Percentiles rank a stretch among this genome's conserved stretches.
Conservation (phyloP, 2,888 invertebrate species). For the Clitarchus hookeri region DNA sequence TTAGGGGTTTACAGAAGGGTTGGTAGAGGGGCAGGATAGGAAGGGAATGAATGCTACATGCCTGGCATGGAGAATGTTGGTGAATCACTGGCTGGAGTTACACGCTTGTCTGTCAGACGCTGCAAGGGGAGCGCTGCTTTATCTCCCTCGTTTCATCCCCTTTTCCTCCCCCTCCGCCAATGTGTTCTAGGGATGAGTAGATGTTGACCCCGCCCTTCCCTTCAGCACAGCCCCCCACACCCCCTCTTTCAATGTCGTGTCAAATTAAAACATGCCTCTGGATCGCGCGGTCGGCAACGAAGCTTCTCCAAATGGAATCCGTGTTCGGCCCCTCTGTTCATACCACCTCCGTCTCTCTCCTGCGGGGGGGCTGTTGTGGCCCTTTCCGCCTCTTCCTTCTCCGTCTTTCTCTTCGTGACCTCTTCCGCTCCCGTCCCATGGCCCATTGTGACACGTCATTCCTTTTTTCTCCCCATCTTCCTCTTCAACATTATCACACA, state of each 20-base stretch:
- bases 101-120: neutral
- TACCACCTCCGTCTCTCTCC: neutral
- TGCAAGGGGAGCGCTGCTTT: neutral
- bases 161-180: neutral
- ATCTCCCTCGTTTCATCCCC: neutral
- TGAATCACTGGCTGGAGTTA: neutral
- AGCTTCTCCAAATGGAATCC: neutral
- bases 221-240: neutral
- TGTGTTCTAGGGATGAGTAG: neutral
- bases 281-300: neutral
- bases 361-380: neutral
- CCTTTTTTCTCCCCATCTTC: neutral
- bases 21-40: too few species aligned
- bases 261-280: slow-evolving; percentile 14
- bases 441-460: neutral
- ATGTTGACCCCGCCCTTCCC: neutral
- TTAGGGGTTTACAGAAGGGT: too few species aligned
- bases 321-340: neutral
- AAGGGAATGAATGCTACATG: too few species aligned
- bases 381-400: neutral
- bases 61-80: neutral
- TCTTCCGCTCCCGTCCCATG: neutral
- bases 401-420: neutral
- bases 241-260: neutral
- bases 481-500: neutral